Conservation (phyloP, 2,888 invertebrate genomes). For the Parasteatoda lunata region DNA sequence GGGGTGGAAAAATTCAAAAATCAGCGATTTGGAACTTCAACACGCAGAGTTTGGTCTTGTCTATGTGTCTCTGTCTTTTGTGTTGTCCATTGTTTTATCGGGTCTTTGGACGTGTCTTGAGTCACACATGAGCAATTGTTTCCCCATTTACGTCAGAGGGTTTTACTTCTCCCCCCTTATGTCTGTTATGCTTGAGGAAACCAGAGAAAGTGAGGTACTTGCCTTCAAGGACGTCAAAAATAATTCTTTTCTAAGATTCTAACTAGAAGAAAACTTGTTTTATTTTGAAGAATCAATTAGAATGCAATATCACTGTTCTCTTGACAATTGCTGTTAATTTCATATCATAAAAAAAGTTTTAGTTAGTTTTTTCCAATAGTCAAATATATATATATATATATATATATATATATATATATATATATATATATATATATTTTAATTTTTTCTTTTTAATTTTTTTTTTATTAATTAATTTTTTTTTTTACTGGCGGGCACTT, state of each 20-base stretch:
- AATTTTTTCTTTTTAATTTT: no score
- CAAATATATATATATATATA: no score
- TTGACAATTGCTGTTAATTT: no score
- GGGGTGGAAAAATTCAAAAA: constrained; percentile 17
- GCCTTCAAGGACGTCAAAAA: constrained; percentile 38
- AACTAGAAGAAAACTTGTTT: neutral
- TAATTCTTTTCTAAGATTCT: neutral
- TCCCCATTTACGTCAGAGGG: constrained; percentile 49
- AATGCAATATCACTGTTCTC: no score
- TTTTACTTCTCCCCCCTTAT: constrained; percentile 21
- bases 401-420: no score
- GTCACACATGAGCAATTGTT: constrained; percentile 66
- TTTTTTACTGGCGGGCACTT: no score
- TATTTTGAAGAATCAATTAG: constrained; percentile 15
- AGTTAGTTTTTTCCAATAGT: no score
- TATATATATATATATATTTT: no score
- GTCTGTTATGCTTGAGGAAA: constrained; percentile 49
- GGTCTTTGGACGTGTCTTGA: constrained; percentile 62
- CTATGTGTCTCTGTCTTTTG: constrained; percentile 6
- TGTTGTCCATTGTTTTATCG: constrained; percentile 62
- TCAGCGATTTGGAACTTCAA: constrained; percentile 45
- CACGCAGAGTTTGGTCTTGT: constrained; percentile 8
- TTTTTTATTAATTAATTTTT: no score
- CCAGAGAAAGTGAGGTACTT: neutral
- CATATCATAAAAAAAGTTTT: no score